Conservation (phyloP, 2,797 vertebrate genomes). For the Falco biarmicus region DNA sequence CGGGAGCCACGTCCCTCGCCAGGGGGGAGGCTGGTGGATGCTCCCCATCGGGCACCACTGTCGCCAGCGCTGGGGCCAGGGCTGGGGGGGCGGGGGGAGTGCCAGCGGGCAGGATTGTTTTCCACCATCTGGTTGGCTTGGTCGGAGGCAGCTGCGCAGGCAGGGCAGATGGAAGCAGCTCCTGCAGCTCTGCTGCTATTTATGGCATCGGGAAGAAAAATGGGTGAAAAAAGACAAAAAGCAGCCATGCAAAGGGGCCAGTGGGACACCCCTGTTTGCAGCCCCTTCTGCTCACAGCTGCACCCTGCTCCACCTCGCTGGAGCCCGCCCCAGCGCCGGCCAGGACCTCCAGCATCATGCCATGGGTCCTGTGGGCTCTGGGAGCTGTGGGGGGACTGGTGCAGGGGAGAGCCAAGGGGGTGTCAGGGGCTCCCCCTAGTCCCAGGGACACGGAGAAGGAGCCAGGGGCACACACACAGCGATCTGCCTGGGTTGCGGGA, state of each 20-base stretch:
- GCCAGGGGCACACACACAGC: background rate
- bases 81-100: background rate
- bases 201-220: background rate
- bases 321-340: background rate
- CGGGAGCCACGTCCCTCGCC: fast-evolving
- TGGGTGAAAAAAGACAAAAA: background rate
- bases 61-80: background rate
- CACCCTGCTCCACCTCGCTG: fast-evolving
- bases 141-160: background rate
- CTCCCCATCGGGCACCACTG: background rate
- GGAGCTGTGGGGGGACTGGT: background rate
- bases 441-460: background rate
- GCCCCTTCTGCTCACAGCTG: too few relatives aligned
- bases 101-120: background rate
- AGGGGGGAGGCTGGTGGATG: background rate
- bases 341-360: background rate
- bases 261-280: background rate
- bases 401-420: background rate
- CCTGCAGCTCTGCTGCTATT: background rate
- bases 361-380: background rate
- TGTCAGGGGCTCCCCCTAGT: background rate
- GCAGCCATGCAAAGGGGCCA: background rate
- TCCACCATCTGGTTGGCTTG: background rate
- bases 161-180: background rate
- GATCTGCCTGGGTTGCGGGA: background rate